These are phyloP conservation scores for Cinclus mexicanus DNA, from an alignment of 2,113 vertebrate genomes.

Conservation along the genomic window DNA sequence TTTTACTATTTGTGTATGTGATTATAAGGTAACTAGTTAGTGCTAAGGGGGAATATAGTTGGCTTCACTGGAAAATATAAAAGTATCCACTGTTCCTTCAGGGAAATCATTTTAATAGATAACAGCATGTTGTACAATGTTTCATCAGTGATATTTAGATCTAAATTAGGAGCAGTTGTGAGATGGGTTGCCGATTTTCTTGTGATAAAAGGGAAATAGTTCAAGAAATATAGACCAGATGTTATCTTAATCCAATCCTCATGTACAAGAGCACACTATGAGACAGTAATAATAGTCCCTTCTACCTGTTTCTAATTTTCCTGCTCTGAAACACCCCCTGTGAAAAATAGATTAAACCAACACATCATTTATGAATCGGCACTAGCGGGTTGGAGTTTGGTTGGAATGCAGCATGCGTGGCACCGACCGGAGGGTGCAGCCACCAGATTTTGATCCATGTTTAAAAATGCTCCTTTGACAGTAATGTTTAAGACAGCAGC, in stretches of 20 bases:
- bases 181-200: constrained; percentile 84
- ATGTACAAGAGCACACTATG: constrained; percentile 80
- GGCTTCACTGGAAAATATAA: constrained; percentile 76
- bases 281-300: constrained; percentile 78
- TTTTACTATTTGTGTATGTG: constrained; percentile 39
- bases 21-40: constrained; percentile 69
- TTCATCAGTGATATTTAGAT: constrained; percentile 87
- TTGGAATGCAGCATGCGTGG: constrained; percentile 59
- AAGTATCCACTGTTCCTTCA: constrained; percentile 80
- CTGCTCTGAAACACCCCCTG: constrained; percentile 80
- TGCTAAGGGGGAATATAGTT: constrained; percentile 69
- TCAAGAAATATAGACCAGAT: constrained; percentile 84
- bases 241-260: constrained; percentile 86
- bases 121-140: constrained; percentile 87
- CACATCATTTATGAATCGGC: constrained; percentile 78
- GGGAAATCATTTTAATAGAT: constrained; percentile 87
- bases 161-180: constrained; percentile 88
- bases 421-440: constrained; percentile 46
- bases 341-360: constrained; percentile 84
- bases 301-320: constrained; percentile 85
- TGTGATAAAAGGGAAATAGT: constrained; percentile 86
- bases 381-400: constrained; percentile 48
- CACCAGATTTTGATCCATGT: constrained; percentile 58
- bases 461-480: constrained; percentile 69
- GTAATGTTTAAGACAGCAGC: constrained; percentile 63